Conservation (phyloP, 2,113 vertebrate genomes). For the Henicopernis longicauda region DNA sequence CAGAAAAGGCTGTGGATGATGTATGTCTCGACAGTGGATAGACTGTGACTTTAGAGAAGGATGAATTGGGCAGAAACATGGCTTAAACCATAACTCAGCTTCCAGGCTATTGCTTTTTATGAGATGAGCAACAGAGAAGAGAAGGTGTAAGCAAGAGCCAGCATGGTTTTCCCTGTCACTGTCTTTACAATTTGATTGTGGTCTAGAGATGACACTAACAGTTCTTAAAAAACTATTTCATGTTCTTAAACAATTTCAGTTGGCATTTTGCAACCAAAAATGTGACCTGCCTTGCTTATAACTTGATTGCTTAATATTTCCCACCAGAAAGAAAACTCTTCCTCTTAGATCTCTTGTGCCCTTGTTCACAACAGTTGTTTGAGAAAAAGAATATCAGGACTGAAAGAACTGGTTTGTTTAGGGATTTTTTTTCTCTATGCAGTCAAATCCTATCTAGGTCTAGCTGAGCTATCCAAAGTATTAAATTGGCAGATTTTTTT, state of each 20-base stretch:
- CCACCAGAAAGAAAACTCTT: neutral
- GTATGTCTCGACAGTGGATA: neutral
- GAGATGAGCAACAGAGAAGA: neutral
- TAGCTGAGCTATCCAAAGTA: neutral
- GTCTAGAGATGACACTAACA: neutral
- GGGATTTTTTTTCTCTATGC: neutral
- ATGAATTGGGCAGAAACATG: neutral
- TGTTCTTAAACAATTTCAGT: constrained; percentile 17
- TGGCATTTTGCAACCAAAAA: constrained; percentile 22
- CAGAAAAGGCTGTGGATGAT: neutral
- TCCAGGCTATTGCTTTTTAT: neutral
- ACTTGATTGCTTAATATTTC: constrained; percentile 34
- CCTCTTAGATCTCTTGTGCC: neutral
- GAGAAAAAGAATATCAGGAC: neutral
- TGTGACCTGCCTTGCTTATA: neutral
- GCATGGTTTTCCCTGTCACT: neutral
- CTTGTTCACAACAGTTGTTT: neutral
- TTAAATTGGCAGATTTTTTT: neutral
- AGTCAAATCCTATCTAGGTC: neutral
- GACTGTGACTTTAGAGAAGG: neutral
- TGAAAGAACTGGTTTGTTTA: neutral
- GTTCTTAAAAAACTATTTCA: neutral
- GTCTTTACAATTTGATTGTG: neutral
- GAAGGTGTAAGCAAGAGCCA: neutral
- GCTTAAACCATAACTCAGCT: neutral